A percentile compares a stretch with the other conserved stretches of the same genome.
Conservation (phyloP, 1,140 invertebrate species). For the Apis florea region DNA sequence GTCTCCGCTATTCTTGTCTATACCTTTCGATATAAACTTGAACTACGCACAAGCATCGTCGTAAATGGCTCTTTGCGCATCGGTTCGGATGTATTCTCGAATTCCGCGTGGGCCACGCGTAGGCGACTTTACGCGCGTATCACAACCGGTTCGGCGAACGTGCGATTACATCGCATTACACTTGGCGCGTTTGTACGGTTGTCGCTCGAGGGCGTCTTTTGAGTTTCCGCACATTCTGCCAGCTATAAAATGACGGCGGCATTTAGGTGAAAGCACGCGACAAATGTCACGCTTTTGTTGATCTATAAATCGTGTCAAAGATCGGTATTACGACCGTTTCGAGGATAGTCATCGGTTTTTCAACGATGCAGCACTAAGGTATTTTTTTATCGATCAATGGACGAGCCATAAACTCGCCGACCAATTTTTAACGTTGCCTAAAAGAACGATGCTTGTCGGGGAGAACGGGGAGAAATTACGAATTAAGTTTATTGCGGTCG, state of each 20-base stretch:
- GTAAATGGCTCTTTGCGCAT: constrained; percentile 11
- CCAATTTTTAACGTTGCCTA: not conserved
- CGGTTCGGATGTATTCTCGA: constrained; percentile 23
- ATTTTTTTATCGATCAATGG: not conserved
- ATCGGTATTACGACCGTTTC: not conserved
- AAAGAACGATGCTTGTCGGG: not conserved
- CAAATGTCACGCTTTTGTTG: constrained; percentile 14
- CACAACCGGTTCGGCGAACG: constrained; percentile 51
- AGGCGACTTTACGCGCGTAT: constrained; percentile 56
- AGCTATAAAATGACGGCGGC: not conserved
- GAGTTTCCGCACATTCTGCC: not conserved
- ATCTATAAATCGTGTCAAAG: constrained; percentile 4
- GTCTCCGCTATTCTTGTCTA: not conserved
- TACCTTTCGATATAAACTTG: constrained; percentile 14
- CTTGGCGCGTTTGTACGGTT: constrained; percentile 23
- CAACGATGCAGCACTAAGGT: not conserved
- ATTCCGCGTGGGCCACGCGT: constrained; percentile 41
- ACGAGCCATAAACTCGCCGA: not conserved
- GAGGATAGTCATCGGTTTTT: not conserved
- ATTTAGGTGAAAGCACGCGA: not conserved
- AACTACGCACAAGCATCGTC: not conserved
- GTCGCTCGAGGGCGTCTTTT: not conserved
- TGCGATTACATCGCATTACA: constrained; percentile 57
- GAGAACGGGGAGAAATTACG: not conserved
- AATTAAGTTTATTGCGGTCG: not conserved